phyloP scores from a whole-genome alignment of 2,888 invertebrate species.

The Amphipyra tragopoginis region DNA sequence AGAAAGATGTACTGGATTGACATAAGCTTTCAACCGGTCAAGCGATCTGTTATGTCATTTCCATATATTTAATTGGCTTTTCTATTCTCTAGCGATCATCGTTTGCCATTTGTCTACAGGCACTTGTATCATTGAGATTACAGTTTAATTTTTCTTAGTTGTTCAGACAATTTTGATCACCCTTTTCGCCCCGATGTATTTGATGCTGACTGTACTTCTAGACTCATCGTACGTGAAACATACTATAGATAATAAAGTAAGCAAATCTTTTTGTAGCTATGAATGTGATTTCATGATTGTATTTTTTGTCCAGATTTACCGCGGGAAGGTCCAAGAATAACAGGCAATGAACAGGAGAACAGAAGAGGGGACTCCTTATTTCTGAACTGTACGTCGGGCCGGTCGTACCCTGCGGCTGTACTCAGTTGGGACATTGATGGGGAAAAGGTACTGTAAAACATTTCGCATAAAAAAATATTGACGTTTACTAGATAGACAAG shows the following conservation, averaged over 20 bases:
- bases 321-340: constrained; percentile 93
- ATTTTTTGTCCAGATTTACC: constrained; percentile 89
- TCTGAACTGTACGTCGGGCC: constrained; percentile 94
- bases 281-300: constrained; percentile 7
- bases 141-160: no score
- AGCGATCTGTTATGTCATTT: no score
- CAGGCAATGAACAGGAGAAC: constrained; percentile 93
- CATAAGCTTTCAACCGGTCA: no score
- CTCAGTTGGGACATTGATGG: constrained; percentile 95
- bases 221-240: no score
- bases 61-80: no score
- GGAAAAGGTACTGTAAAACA: constrained; percentile 89
- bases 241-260: neutral
- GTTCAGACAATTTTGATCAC: no score
- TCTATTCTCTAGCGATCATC: no score
- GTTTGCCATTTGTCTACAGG: no score
- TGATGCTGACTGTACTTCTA: no score
- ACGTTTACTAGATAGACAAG: constrained; percentile 33
- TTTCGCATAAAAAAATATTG: constrained; percentile 42
- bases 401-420: constrained; percentile 93
- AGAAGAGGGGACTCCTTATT: constrained; percentile 93
- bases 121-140: no score
- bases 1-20: no score
- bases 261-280: constrained; percentile 1
- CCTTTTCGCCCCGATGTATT: no score